Evolutionary conservation across 1,140 invertebrate species (phyloP).

Genomic region (Cataglyphis hispanica): DNA sequence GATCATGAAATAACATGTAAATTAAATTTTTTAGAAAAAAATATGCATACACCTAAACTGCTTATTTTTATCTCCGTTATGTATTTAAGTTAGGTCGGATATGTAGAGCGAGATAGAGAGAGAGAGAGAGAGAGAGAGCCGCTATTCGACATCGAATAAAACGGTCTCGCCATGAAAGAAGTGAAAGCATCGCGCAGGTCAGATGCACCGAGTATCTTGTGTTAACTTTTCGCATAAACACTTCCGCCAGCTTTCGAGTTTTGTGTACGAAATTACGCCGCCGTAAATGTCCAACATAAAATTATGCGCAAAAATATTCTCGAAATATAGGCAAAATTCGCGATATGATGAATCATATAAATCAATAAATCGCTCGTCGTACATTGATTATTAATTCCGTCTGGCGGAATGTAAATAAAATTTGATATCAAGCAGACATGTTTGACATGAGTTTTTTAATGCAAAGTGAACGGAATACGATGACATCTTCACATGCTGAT

Average conservation of each 20-base stretch:
- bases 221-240: conserved; percentile 32
- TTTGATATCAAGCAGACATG: neutral
- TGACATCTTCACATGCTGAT: neutral
- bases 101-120: neutral
- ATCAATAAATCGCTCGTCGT: too few species aligned
- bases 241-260: conserved; percentile 18
- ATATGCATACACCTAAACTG: neutral
- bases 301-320: neutral
- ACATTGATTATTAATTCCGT: neutral
- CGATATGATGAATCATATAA: neutral
- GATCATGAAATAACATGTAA: neutral
- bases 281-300: neutral
- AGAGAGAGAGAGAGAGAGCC: neutral
- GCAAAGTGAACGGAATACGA: neutral
- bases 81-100: neutral
- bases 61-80: neutral
- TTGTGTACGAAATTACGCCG: neutral
- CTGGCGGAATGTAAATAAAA: conserved; percentile 2
- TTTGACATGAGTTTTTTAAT: neutral
- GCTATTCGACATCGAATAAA: conserved; percentile 6
- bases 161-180: conserved; percentile 8
- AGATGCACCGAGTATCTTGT: neutral
- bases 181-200: conserved; percentile 36
- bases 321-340: neutral
- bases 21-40: neutral